Evolutionary conservation across 1,140 invertebrate species (phyloP).

Genomic region (Hyles euphorbiae): DNA sequence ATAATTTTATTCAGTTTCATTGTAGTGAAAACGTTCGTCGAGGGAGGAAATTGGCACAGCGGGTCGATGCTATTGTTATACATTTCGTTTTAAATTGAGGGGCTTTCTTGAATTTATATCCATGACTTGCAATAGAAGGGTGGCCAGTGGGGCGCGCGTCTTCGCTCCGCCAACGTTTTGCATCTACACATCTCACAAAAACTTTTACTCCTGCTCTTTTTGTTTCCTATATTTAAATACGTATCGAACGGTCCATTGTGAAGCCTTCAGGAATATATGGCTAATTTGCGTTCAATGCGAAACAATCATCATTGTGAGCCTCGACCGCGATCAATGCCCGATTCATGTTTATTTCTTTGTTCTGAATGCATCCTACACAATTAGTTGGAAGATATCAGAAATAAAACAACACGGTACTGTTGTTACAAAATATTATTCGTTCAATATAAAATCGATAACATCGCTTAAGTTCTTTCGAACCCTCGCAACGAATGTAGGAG

Average conservation of each 20-base stretch:
- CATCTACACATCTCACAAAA: conserved; percentile 30
- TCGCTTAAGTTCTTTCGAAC: conserved; percentile 24
- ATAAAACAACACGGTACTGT: conserved; percentile 28
- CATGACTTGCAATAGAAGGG: conserved; percentile 59
- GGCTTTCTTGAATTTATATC: conserved; percentile 72
- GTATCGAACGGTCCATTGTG: conserved; percentile 20
- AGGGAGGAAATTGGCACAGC: conserved; percentile 69
- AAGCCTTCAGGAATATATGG: conserved; percentile 14
- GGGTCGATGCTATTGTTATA: conserved; percentile 62
- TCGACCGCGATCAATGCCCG: conserved; percentile 14
- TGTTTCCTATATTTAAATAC: conserved; percentile 27
- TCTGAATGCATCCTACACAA: conserved; percentile 11
- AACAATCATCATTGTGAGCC: conserved; percentile 34
- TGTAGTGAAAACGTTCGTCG: conserved; percentile 43
- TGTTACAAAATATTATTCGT: conserved; percentile 38
- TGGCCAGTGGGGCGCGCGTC: conserved; percentile 24
- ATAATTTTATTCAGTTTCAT: conserved; percentile 54
- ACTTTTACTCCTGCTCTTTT: conserved; percentile 18
- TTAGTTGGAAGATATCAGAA: conserved; percentile 14
- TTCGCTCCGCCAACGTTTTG: conserved; percentile 28
- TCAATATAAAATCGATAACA: conserved; percentile 37
- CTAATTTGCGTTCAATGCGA: conserved; percentile 34
- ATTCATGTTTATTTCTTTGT: conserved; percentile 36
- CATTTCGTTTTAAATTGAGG: conserved; percentile 71
- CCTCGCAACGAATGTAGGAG: conserved; percentile 28